phyloP scores from a whole-genome alignment of 92 coral and sea anemone genomes.

The Parazoanthus atlanticus region DNA sequence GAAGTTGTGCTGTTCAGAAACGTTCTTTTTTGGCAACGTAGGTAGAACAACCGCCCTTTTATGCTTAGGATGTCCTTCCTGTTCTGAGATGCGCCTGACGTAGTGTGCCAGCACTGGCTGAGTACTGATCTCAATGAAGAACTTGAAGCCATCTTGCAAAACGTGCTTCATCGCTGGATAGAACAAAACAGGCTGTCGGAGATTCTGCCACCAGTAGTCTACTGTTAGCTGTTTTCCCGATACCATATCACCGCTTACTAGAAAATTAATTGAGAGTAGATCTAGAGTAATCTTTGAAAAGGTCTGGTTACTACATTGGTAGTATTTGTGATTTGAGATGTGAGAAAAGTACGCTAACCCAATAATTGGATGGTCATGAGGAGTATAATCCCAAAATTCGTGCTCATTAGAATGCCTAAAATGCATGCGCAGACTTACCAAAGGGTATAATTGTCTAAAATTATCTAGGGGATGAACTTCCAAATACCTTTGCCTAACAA shows the following conservation, averaged over 20 bases:
- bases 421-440: too few species aligned
- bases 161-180: conserved; percentile 56
- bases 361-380: too few species aligned
- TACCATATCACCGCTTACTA: conserved; percentile 65
- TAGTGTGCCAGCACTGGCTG: conserved; percentile 73
- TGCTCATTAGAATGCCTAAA: too few species aligned
- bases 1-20: not conserved
- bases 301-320: not conserved
- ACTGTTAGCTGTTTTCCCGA: conserved; percentile 51
- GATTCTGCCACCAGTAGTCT: conserved; percentile 85
- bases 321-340: too few species aligned
- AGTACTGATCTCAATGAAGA: conserved; percentile 73
- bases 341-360: too few species aligned
- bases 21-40: conserved; percentile 68
- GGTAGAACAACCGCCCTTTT: conserved; percentile 38
- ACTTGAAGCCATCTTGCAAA: conserved; percentile 64
- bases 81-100: conserved; percentile 57
- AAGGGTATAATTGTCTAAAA: too few species aligned
- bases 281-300: not conserved
- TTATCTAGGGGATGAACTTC: too few species aligned
- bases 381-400: too few species aligned
- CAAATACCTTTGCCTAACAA: too few species aligned
- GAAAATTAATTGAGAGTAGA: conserved; percentile 52
- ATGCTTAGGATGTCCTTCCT: conserved; percentile 32
- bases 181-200: conserved; percentile 74